Percentiles rank a stretch among this genome's conserved stretches.
Evolutionary conservation across 2,888 invertebrate species (phyloP).

Genomic region (Agonopterix alstromeriana): DNA sequence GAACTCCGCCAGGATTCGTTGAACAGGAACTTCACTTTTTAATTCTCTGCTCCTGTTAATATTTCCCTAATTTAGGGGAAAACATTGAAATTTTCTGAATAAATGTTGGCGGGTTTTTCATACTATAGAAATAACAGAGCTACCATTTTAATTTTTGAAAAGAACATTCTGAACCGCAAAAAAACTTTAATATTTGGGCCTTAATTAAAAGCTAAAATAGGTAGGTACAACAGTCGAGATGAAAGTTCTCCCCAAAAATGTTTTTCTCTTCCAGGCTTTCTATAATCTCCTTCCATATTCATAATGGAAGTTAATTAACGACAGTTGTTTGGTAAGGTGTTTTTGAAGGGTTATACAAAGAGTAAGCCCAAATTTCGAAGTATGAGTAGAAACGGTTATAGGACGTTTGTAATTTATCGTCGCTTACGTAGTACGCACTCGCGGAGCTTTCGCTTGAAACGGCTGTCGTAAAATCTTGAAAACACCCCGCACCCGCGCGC

Average conservation of each 20-base stretch:
- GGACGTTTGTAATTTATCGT: constrained; percentile 36
- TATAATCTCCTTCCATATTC: neutral
- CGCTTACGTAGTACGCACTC: constrained; percentile 37
- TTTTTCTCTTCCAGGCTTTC: neutral
- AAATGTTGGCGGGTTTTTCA: no score
- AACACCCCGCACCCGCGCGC: constrained; percentile 19
- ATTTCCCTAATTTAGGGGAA: no score
- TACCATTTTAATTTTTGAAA: no score
- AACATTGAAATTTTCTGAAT: no score
- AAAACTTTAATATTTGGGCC: no score
- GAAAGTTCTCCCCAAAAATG: neutral
- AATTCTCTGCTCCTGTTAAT: no score
- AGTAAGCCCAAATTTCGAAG: neutral
- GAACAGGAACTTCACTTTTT: no score
- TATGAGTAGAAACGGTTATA: constrained; percentile 27
- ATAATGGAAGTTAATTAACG: constrained; percentile 21
- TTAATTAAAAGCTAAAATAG: no score
- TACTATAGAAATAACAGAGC: no score
- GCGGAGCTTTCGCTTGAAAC: constrained; percentile 25
- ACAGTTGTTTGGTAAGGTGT: constrained; percentile 21
- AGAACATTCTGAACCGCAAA: no score
- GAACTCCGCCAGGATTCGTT: neutral
- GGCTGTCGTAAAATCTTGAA: constrained; percentile 38
- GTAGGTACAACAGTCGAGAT: neutral
- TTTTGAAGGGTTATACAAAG: constrained; percentile 11